Conservation (phyloP, 2,797 vertebrate species). For the Sebastes cheni region DNA sequence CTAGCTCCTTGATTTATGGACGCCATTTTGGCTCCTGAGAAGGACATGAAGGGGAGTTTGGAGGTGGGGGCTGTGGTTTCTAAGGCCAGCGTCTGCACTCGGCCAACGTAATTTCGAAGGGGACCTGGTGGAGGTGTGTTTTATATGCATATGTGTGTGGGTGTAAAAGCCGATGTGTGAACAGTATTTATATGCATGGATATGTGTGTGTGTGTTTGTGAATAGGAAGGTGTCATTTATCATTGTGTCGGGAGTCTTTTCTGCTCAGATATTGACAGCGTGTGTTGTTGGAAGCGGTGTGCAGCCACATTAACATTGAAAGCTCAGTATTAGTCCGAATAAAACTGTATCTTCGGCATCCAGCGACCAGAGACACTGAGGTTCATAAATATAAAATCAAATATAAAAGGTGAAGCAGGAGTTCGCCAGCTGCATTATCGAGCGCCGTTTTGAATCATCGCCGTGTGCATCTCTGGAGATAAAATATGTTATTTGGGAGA, state of each 20-base stretch:
- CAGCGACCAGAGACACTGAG: slow-evolving; percentile 24
- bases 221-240: slow-evolving; percentile 54
- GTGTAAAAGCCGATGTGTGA: slow-evolving; percentile 32
- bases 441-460: slow-evolving; percentile 72
- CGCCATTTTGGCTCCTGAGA: slow-evolving; percentile 87
- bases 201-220: slow-evolving; percentile 54
- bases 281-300: slow-evolving; percentile 34
- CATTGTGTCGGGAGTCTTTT: slow-evolving; percentile 71
- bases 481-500: slow-evolving; percentile 79
- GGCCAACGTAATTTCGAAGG: slow-evolving; percentile 73
- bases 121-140: slow-evolving; percentile 61
- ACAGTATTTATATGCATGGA: slow-evolving; percentile 48
- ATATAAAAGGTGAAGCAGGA: slow-evolving; percentile 28
- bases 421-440: slow-evolving; percentile 42
- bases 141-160: slow-evolving; percentile 56
- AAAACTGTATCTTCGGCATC: slow-evolving; percentile 39
- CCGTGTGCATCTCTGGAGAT: slow-evolving; percentile 80
- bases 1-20: slow-evolving; percentile 96
- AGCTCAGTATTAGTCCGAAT: slow-evolving; percentile 43
- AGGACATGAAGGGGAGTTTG: slow-evolving; percentile 70
- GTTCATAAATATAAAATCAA: slow-evolving; percentile 38
- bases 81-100: slow-evolving; percentile 60
- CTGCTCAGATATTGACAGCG: slow-evolving; percentile 49
- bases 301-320: slow-evolving; percentile 25
- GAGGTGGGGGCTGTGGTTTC: slow-evolving; percentile 58